Evolutionary conservation across 2,888 invertebrate species (phyloP).

Genomic region (Cosmia trapezina): DNA sequence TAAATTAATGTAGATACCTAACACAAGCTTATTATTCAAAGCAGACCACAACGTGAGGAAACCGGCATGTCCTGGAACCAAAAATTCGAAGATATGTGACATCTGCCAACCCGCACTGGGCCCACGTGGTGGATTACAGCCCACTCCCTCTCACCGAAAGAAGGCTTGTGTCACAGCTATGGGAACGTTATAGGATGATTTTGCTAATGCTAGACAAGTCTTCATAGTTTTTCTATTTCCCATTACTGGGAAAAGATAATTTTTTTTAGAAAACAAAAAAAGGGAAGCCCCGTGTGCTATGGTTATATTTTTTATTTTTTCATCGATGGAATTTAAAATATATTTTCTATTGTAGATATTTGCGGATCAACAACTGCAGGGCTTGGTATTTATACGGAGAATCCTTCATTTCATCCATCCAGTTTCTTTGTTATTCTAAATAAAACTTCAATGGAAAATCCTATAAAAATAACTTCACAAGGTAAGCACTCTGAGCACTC

Average conservation of each 20-base stretch:
- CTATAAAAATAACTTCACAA: slow-evolving; percentile 6
- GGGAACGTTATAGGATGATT: too few relatives aligned
- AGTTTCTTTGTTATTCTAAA: slow-evolving; percentile 6
- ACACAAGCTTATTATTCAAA: too few relatives aligned
- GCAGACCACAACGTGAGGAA: too few relatives aligned
- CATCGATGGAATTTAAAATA: not conserved
- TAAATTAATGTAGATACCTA: too few relatives aligned
- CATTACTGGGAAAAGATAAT: not conserved
- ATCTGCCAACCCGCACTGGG: too few relatives aligned
- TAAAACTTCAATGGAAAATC: slow-evolving; percentile 4
- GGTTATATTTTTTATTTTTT: not conserved
- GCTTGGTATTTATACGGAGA: not conserved
- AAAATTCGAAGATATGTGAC: too few relatives aligned
- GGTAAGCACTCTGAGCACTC: not conserved
- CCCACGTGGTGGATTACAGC: too few relatives aligned
- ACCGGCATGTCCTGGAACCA: too few relatives aligned
- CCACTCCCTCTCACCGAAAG: too few relatives aligned
- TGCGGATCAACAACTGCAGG: not conserved
- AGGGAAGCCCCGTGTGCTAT: too few relatives aligned
- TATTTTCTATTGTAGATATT: not conserved
- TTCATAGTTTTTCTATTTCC: not conserved
- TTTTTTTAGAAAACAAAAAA: not conserved
- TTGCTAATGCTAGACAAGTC: too few relatives aligned
- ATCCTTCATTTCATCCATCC: not conserved
- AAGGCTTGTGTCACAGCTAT: too few relatives aligned